These are phyloP conservation scores for Ophion ventricosus DNA, from an alignment of 2,888 invertebrate genomes.

Conservation along the genomic window DNA sequence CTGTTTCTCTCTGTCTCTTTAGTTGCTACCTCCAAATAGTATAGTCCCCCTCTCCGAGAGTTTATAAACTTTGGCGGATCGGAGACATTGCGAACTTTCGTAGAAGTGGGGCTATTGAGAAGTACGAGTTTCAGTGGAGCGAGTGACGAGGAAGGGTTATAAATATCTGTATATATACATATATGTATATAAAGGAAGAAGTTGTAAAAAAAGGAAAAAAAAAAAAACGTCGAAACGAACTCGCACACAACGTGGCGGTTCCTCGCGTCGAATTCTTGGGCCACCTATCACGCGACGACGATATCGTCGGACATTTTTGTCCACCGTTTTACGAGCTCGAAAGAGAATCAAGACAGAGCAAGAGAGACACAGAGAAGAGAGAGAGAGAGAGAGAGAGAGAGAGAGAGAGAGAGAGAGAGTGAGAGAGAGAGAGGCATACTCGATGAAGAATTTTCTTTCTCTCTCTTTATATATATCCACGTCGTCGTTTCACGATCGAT, in stretches of 20 bases:
- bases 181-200: slow-evolving; percentile 1
- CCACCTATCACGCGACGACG: slow-evolving; percentile 73
- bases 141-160: slow-evolving; percentile 37
- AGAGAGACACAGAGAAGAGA: slow-evolving; percentile 24
- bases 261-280: slow-evolving; percentile 53
- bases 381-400: slow-evolving; percentile 17
- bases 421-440: slow-evolving; percentile 36
- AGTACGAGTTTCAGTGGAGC: slow-evolving; percentile 37
- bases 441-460: slow-evolving; percentile 43
- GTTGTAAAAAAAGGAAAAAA: not conserved
- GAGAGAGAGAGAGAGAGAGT: slow-evolving; percentile 27
- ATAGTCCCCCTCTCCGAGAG: not conserved
- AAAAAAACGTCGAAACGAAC: slow-evolving; percentile 28
- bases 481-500: slow-evolving; percentile 63
- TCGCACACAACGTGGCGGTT: slow-evolving; percentile 17
- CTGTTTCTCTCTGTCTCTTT: not conserved
- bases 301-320: slow-evolving; percentile 70
- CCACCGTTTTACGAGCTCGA: slow-evolving; percentile 67
- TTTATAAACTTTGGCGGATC: not conserved
- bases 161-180: slow-evolving; percentile 16
- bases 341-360: slow-evolving; percentile 12
- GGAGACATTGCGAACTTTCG: slow-evolving; percentile 41
- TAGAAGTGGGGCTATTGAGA: slow-evolving; percentile 36
- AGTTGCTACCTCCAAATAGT: not conserved
- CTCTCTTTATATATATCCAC: slow-evolving; percentile 4